Evolutionary conservation across 2,113 vertebrate species (phyloP).

Genomic region (Lepisosteus osseus): DNA sequence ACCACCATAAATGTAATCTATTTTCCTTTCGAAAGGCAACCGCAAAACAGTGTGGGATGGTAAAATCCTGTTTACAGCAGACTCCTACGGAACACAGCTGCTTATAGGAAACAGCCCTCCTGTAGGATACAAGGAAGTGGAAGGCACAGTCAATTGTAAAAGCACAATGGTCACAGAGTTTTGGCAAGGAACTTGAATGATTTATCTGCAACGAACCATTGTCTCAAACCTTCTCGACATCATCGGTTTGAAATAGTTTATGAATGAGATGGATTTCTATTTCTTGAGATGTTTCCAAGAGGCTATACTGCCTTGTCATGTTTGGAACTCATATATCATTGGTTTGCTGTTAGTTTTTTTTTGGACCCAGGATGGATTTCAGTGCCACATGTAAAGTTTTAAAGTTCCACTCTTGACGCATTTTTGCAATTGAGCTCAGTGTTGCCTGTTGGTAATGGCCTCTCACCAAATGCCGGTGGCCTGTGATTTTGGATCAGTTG

Average conservation of each 20-base stretch:
- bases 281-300: slow-evolving; percentile 17
- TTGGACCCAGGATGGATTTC: not conserved
- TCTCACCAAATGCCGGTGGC: too few relatives aligned
- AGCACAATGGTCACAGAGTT: slow-evolving; percentile 27
- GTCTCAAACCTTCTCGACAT: slow-evolving; percentile 28
- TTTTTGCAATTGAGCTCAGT: too few relatives aligned
- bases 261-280: slow-evolving; percentile 28
- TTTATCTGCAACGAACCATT: slow-evolving; percentile 24
- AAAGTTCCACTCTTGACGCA: not conserved
- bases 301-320: not conserved
- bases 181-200: slow-evolving; percentile 23
- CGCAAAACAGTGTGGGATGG: slow-evolving; percentile 23
- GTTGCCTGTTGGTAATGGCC: too few relatives aligned
- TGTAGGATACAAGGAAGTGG: slow-evolving; percentile 28
- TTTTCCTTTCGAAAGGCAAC: too few relatives aligned
- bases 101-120: slow-evolving; percentile 18
- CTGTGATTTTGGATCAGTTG: too few relatives aligned
- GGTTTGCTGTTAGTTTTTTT: not conserved
- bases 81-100: slow-evolving; percentile 26
- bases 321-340: not conserved
- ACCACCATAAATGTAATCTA: too few relatives aligned
- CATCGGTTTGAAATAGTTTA: slow-evolving; percentile 32
- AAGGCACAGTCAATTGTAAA: slow-evolving; percentile 28
- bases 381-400: not conserved
- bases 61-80: slow-evolving; percentile 36